Percentiles rank a stretch among this genome's conserved stretches.
phyloP scores from a whole-genome alignment of 1,140 invertebrate species.

The Acromyrmex heyeri region DNA sequence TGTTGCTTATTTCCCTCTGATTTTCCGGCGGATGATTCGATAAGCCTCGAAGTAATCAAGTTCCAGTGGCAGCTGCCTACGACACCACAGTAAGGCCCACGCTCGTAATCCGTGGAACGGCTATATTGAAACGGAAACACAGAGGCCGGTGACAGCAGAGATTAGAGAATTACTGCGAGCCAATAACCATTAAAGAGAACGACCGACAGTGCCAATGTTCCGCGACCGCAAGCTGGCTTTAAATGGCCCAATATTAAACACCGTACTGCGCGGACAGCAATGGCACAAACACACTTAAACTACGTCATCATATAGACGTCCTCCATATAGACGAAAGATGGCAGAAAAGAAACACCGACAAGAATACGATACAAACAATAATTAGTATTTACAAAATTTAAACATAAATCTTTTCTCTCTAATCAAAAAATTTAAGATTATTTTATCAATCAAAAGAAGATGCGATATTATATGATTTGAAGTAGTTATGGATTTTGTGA shows the following conservation, averaged over 20 bases:
- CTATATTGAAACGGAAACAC: slow-evolving; percentile 84
- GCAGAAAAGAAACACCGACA: background rate
- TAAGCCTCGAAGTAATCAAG: slow-evolving; percentile 81
- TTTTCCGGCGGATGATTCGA: slow-evolving; percentile 76
- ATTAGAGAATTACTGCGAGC: slow-evolving; percentile 84
- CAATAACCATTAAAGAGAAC: slow-evolving; percentile 86
- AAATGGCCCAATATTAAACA: slow-evolving; percentile 82
- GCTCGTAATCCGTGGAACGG: slow-evolving; percentile 79
- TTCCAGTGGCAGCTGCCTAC: slow-evolving; percentile 77
- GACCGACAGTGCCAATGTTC: slow-evolving; percentile 80
- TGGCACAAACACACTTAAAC: slow-evolving; percentile 47
- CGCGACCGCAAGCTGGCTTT: slow-evolving; percentile 79
- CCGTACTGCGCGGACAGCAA: slow-evolving; percentile 73
- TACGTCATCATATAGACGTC: background rate
- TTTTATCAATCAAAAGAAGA: background rate
- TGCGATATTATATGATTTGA: background rate
- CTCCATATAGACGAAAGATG: background rate
- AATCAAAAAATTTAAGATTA: background rate
- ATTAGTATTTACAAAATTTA: background rate
- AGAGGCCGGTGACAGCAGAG: slow-evolving; percentile 83
- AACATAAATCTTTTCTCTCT: background rate
- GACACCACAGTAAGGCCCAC: slow-evolving; percentile 69
- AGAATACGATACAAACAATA: background rate
- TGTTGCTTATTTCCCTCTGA: slow-evolving; percentile 60
- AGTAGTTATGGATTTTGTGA: slow-evolving; percentile 6